phyloP scores from a whole-genome alignment of 2,888 invertebrate genomes.

The Melangyna quadrimaculata region DNA sequence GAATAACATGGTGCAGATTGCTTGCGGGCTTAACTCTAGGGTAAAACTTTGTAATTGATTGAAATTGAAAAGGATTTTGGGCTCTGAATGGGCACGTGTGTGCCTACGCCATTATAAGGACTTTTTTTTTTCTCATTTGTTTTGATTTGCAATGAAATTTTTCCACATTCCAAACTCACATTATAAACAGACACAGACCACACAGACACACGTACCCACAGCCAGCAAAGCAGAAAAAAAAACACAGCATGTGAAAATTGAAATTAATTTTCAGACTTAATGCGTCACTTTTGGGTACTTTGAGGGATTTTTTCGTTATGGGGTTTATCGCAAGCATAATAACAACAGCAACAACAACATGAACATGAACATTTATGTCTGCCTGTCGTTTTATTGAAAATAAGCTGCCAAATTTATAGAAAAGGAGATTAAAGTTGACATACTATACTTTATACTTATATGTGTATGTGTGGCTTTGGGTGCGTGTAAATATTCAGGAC shows the following conservation, averaged over 20 bases:
- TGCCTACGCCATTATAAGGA: neutral
- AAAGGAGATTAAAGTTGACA: slow-evolving; percentile 39
- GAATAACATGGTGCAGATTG: neutral
- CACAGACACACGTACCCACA: no score
- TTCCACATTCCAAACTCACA: neutral
- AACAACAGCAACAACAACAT: neutral
- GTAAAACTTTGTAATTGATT: slow-evolving; percentile 53
- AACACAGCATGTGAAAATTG: slow-evolving; percentile 33
- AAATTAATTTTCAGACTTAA: slow-evolving; percentile 63
- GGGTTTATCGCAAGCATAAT: slow-evolving; percentile 24
- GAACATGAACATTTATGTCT: neutral
- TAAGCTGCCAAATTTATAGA: slow-evolving; percentile 31
- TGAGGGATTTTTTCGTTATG: slow-evolving; percentile 35
- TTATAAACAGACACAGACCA: neutral
- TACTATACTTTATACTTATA: neutral
- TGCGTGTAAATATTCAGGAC: neutral
- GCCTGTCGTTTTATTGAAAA: slow-evolving; percentile 40
- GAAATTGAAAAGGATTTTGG: slow-evolving; percentile 43
- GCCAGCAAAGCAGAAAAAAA: neutral
- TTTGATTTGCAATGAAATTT: slow-evolving; percentile 58
- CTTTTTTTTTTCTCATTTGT: slow-evolving; percentile 10
- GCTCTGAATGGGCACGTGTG: slow-evolving; percentile 37
- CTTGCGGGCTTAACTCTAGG: slow-evolving; percentile 7
- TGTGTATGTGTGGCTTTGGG: neutral
- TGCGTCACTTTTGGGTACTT: slow-evolving; percentile 50